Percentiles rank a stretch among this genome's conserved stretches.
These are phyloP conservation scores for Acrobasis suavella DNA, from an alignment of 2,888 invertebrate genomes.

Conservation along the genomic window DNA sequence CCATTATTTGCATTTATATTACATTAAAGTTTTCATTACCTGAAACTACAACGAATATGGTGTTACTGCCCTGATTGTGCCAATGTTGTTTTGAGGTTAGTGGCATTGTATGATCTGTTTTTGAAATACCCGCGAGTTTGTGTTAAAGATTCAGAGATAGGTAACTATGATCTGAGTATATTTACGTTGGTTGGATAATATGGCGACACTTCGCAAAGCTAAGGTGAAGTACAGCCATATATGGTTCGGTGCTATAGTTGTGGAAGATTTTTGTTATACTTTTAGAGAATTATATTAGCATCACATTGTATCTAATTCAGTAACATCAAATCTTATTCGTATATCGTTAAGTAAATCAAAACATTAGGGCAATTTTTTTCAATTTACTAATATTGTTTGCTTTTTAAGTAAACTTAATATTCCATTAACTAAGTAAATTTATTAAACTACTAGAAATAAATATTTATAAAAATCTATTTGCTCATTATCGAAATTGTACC, in stretches of 20 bases:
- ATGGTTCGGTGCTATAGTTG: slow-evolving; percentile 72
- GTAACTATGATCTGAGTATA: slow-evolving; percentile 39
- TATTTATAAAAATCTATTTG: slow-evolving; percentile 73
- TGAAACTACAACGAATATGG: slow-evolving; percentile 60
- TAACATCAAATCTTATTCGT: slow-evolving; percentile 19
- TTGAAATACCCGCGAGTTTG: slow-evolving; percentile 2
- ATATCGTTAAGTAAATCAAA: slow-evolving; percentile 8
- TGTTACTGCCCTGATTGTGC: slow-evolving; percentile 61
- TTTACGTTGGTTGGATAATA: slow-evolving; percentile 48
- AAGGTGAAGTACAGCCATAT: slow-evolving; percentile 58
- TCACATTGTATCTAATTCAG: slow-evolving; percentile 18
- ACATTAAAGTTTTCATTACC: slow-evolving; percentile 63
- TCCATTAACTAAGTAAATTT: slow-evolving; percentile 78
- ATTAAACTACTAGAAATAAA: slow-evolving; percentile 67
- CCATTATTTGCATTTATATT: slow-evolving; percentile 81
- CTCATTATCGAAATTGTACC: slow-evolving; percentile 78
- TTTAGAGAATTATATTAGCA: slow-evolving; percentile 38
- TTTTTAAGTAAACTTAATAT: slow-evolving; percentile 68
- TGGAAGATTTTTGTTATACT: slow-evolving; percentile 44
- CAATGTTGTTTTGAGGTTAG: slow-evolving; percentile 44
- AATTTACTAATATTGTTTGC: slow-evolving; percentile 49
- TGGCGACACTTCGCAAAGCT: slow-evolving; percentile 56
- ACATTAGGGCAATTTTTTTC: slow-evolving; percentile 20
- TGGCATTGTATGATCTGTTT: slow-evolving; percentile 12
- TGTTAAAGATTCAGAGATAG: slow-evolving; percentile 24